These are phyloP conservation scores for Biston stratarius DNA, from an alignment of 2,888 invertebrate species.

Conservation along the genomic window DNA sequence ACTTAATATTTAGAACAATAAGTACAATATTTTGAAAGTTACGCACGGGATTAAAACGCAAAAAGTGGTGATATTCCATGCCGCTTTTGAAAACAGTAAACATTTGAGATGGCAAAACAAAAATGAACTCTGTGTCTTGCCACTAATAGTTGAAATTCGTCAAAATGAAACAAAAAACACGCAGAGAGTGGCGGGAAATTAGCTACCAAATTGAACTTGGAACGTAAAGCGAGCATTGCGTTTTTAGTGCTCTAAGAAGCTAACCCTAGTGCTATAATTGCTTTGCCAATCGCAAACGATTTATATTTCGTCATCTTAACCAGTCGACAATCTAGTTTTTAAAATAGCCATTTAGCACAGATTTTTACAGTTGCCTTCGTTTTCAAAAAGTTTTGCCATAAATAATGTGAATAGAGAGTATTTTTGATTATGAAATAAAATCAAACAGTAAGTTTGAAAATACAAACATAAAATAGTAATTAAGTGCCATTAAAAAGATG, in stretches of 20 bases:
- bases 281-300: not conserved
- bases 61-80: slow-evolving; percentile 2
- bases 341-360: slow-evolving; percentile 27
- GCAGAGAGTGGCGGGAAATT: too few relatives aligned
- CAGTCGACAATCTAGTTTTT: not conserved
- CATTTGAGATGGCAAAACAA: not conserved
- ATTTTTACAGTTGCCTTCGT: slow-evolving; percentile 37
- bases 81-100: not conserved
- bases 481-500: slow-evolving; percentile 76
- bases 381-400: slow-evolving; percentile 38
- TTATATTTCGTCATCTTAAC: not conserved
- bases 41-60: too few relatives aligned
- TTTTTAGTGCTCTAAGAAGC: not conserved
- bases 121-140: not conserved
- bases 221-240: too few relatives aligned
- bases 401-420: slow-evolving; percentile 34
- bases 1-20: slow-evolving; percentile 32
- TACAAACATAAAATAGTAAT: slow-evolving; percentile 60
- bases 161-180: not conserved
- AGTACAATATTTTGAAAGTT: slow-evolving; percentile 30
- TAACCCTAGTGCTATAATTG: not conserved
- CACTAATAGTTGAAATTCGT: not conserved
- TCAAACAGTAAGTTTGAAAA: slow-evolving; percentile 40
- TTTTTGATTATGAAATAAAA: slow-evolving; percentile 44
- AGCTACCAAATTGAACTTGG: too few relatives aligned